A percentile compares a stretch with the other conserved stretches of the same genome.
These are phyloP conservation scores for Luidia sarsii DNA, from an alignment of 53 echinoderm and acorn worm genomes.

Conservation along the genomic window DNA sequence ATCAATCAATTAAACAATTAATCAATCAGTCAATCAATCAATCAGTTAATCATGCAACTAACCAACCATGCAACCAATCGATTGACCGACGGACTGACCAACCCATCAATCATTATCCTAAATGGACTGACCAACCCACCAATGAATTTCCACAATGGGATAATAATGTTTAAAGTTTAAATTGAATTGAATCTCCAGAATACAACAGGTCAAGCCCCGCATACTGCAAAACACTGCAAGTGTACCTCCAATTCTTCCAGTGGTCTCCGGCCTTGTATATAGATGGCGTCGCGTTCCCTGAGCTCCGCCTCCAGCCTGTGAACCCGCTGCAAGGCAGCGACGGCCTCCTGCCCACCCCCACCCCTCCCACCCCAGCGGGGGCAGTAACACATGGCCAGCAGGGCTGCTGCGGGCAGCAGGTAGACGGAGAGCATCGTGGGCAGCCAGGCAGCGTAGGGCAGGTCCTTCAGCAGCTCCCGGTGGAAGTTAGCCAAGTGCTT, in stretches of 20 bases:
- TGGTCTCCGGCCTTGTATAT: constrained; percentile 11
- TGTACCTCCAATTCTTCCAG: constrained; percentile 34
- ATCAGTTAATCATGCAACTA: too few species aligned
- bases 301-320: constrained; percentile 5
- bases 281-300: neutral
- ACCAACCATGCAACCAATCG: too few species aligned
- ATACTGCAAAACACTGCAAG: too few species aligned
- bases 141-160: too few species aligned
- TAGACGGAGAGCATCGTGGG: constrained; percentile 54
- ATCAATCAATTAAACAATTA: too few species aligned
- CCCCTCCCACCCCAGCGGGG: neutral
- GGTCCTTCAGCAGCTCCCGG: constrained; percentile 58
- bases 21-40: too few species aligned
- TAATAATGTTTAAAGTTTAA: too few species aligned
- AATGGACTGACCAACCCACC: too few species aligned
- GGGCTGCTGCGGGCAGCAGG: neutral
- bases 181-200: too few species aligned
- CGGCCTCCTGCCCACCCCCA: neutral
- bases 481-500: constrained; percentile 68
- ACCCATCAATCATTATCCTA: too few species aligned
- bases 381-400: constrained; percentile 16
- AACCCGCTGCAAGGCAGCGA: neutral
- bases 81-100: too few species aligned
- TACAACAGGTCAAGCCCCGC: too few species aligned
- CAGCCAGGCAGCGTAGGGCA: constrained; percentile 54